These are phyloP conservation scores for Amitus sp. DNA, from an alignment of 2,888 invertebrate species.

Conservation along the genomic window DNA sequence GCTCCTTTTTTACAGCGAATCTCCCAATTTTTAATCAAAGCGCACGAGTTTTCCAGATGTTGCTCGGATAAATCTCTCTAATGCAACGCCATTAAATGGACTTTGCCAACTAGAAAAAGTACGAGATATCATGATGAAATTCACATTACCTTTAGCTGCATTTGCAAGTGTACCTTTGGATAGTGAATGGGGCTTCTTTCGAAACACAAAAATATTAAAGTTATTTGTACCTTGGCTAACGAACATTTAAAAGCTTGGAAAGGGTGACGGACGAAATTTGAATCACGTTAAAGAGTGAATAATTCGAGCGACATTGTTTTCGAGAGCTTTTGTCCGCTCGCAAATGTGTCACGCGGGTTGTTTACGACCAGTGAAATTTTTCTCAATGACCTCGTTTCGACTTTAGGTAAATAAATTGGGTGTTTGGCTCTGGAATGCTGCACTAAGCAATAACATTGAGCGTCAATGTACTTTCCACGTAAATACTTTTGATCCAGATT, in stretches of 20 bases:
- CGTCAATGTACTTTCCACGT: too few species aligned
- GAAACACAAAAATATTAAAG: not conserved
- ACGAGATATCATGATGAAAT: not conserved
- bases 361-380: conserved; percentile 1
- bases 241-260: not conserved
- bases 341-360: not conserved
- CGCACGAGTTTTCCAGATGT: not conserved
- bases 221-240: not conserved
- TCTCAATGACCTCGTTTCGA: conserved; percentile 1
- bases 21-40: conserved; percentile 3
- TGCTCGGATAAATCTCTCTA: not conserved
- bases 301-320: too few species aligned
- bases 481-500: too few species aligned
- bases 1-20: not conserved
- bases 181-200: not conserved
- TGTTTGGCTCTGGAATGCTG: not conserved
- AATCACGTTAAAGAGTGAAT: too few species aligned
- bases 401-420: conserved; percentile 1
- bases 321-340: not conserved
- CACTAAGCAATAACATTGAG: not conserved
- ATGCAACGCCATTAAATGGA: not conserved
- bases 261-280: too few species aligned
- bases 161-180: not conserved
- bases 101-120: not conserved
- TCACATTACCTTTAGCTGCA: not conserved